Percentiles rank a stretch among this genome's conserved stretches.
Conservation (phyloP, 2,888 invertebrate genomes). For the Eupithecia abbreviata region DNA sequence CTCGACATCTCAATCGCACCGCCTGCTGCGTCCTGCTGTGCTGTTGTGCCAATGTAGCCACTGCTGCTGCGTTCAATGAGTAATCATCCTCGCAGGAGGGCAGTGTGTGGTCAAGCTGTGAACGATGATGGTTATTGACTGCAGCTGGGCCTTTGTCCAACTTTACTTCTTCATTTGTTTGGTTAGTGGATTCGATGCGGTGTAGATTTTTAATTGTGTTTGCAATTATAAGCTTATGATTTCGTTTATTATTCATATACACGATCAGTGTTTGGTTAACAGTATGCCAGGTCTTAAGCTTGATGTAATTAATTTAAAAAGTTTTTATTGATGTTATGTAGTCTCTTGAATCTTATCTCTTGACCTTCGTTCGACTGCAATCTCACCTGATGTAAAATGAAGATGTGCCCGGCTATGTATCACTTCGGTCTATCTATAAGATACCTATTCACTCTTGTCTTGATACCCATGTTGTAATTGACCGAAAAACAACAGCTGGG, state of each 20-base stretch:
- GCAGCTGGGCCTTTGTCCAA: conserved; percentile 21
- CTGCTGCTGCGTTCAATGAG: conserved; percentile 10
- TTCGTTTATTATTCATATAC: neutral
- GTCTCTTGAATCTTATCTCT: no score
- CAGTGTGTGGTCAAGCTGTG: conserved; percentile 40
- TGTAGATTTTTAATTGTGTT: neutral
- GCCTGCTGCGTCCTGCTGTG: conserved; percentile 54
- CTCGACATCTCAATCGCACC: conserved; percentile 52
- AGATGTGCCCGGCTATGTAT: no score
- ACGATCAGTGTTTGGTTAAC: neutral
- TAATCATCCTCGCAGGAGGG: neutral
- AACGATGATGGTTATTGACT: conserved; percentile 31
- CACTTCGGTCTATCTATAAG: no score
- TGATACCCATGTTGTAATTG: no score
- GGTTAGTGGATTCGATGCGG: conserved; percentile 3
- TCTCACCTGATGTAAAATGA: no score
- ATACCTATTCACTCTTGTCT: no score
- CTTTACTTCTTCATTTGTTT: conserved; percentile 2
- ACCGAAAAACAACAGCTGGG: no score
- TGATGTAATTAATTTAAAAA: neutral
- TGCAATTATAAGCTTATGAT: neutral
- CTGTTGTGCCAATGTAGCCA: conserved; percentile 50
- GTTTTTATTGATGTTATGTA: no score
- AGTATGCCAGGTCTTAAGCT: neutral
- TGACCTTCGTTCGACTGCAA: neutral